These are phyloP conservation scores for Nomada ruficornis DNA, from an alignment of 2,888 invertebrate genomes.

Conservation along the genomic window DNA sequence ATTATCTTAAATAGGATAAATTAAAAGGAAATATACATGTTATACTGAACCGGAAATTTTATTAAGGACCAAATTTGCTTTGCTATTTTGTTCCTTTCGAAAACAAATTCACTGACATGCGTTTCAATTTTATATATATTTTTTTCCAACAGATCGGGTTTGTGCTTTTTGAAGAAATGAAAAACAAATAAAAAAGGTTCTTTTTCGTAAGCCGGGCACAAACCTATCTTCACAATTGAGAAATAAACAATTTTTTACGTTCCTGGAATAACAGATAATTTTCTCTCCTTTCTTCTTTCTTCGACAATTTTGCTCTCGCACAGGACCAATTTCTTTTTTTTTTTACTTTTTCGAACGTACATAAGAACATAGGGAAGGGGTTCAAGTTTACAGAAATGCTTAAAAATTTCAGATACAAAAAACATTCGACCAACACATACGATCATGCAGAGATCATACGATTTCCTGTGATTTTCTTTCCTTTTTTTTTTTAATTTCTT, in stretches of 20 bases:
- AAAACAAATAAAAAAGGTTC: constrained; percentile 64
- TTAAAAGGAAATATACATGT: constrained; percentile 32
- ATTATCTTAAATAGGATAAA: constrained; percentile 3
- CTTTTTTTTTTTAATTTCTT: not conserved
- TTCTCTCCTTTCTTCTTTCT: not conserved
- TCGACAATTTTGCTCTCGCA: constrained; percentile 37
- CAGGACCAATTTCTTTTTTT: constrained; percentile 10
- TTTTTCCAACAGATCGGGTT: constrained; percentile 60
- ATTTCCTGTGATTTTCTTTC: constrained; percentile 1
- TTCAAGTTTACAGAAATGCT: constrained; percentile 45
- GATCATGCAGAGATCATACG: constrained; percentile 49
- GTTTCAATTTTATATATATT: constrained; percentile 27
- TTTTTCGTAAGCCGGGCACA: constrained; percentile 58
- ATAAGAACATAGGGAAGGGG: constrained; percentile 27
- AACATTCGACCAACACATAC: constrained; percentile 45
- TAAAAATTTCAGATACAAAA: constrained; percentile 61
- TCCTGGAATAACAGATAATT: constrained; percentile 47
- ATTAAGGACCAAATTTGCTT: constrained; percentile 69
- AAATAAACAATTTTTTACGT: constrained; percentile 60
- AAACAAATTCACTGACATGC: constrained; percentile 71
- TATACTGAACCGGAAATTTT: constrained; percentile 74
- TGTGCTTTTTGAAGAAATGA: constrained; percentile 59
- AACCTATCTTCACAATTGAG: constrained; percentile 73
- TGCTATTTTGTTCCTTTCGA: constrained; percentile 63
- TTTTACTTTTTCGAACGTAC: constrained; percentile 17